Percentiles rank a stretch among this genome's conserved stretches.
Conservation (phyloP, 2,797 vertebrate genomes). For the Eospalax fontanierii region DNA sequence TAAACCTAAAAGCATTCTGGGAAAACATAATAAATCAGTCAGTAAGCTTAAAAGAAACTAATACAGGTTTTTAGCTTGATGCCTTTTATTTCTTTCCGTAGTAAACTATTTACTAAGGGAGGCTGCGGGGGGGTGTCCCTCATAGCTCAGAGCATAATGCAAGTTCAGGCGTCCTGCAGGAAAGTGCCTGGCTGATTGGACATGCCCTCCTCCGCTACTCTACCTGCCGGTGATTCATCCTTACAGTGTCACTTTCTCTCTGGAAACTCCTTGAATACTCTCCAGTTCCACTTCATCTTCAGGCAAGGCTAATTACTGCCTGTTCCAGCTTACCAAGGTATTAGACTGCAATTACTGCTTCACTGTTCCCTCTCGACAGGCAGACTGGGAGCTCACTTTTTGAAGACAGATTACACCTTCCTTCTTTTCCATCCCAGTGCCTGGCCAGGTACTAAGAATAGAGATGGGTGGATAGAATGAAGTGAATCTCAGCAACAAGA, state of each 20-base stretch:
- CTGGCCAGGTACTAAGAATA: slow-evolving; percentile 52
- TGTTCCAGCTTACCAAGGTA: slow-evolving; percentile 51
- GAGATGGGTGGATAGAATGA: not conserved
- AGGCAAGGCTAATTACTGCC: slow-evolving; percentile 62
- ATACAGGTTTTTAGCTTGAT: not conserved
- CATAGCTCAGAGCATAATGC: not conserved
- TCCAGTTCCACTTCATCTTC: slow-evolving; percentile 40
- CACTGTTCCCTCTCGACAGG: slow-evolving; percentile 39
- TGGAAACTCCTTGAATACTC: slow-evolving; percentile 51
- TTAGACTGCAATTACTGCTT: slow-evolving; percentile 61
- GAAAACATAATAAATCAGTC: slow-evolving; percentile 45
- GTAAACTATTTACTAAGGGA: not conserved
- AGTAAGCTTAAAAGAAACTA: slow-evolving; percentile 42
- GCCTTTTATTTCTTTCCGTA: slow-evolving; percentile 2
- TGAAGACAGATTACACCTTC: slow-evolving; percentile 57
- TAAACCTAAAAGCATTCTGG: slow-evolving; percentile 54
- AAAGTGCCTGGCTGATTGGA: not conserved
- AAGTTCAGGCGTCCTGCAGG: not conserved
- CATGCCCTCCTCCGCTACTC: not conserved
- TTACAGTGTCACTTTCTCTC: slow-evolving; percentile 3
- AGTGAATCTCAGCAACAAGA: slow-evolving; percentile 33
- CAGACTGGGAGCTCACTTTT: not conserved
- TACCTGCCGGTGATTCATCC: not conserved
- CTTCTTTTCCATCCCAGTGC: slow-evolving; percentile 29
- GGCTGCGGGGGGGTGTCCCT: not conserved